These are phyloP conservation scores for Tuberolachnus salignus DNA, from an alignment of 2,888 invertebrate genomes.

Conservation along the genomic window DNA sequence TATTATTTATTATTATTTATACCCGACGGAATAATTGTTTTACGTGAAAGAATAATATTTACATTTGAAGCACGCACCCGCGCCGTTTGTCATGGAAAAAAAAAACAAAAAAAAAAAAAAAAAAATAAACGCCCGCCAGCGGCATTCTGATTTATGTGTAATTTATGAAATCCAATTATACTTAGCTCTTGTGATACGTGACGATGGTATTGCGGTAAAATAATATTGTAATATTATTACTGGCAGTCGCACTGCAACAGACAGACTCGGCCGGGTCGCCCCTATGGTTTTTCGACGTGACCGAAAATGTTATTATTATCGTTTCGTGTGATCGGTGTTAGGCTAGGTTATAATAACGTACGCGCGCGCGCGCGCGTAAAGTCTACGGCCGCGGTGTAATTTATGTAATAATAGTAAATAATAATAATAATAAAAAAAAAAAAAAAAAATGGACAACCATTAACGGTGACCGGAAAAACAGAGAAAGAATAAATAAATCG, in stretches of 20 bases:
- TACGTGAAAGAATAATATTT: conserved; percentile 51
- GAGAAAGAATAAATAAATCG: too few relatives aligned
- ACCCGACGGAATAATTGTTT: conserved; percentile 31
- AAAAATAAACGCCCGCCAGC: conserved; percentile 42
- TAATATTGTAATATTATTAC: not conserved
- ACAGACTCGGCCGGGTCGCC: too few relatives aligned
- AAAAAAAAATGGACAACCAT: too few relatives aligned
- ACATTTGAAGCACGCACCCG: conserved; percentile 55
- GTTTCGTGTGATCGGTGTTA: conserved; percentile 14
- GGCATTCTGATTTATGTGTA: conserved; percentile 54
- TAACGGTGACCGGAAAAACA: too few relatives aligned
- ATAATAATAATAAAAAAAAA: conserved; percentile 28
- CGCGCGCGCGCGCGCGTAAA: not conserved
- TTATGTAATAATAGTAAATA: conserved; percentile 39
- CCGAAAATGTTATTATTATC: conserved; percentile 39
- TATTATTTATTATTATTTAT: not conserved
- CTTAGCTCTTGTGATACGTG: conserved; percentile 28
- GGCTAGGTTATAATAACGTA: not conserved
- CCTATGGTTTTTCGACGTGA: conserved; percentile 38
- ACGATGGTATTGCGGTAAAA: not conserved
- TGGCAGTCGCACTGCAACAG: not conserved
- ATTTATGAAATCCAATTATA: conserved; percentile 55
- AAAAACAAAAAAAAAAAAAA: not conserved
- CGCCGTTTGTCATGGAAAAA: conserved; percentile 18
- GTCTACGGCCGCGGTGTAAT: conserved; percentile 9